phyloP scores from a whole-genome alignment of 2,797 vertebrate genomes.

The Erethizon dorsatum region DNA sequence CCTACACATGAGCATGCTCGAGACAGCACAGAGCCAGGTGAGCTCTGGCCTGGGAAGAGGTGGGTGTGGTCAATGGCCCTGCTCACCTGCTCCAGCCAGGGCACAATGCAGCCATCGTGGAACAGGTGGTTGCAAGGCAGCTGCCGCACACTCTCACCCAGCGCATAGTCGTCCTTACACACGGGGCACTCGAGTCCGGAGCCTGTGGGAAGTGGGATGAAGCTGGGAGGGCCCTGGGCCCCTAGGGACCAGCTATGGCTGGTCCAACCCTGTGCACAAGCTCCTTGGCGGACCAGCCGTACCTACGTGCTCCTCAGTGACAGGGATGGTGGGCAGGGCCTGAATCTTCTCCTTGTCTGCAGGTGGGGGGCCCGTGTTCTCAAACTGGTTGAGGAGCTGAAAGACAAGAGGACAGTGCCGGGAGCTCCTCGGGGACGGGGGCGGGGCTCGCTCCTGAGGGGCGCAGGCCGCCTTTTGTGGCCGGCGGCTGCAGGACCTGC shows the following conservation, averaged over 20 bases:
- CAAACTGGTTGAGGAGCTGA: constrained; percentile 99
- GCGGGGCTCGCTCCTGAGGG: neutral
- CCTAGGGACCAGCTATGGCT: fast-evolving
- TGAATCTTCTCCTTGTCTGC: constrained; percentile 98
- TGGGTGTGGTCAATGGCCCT: fast-evolving
- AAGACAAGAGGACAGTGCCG: constrained; percentile 78
- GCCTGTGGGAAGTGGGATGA: constrained; percentile 87
- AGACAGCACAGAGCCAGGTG: neutral
- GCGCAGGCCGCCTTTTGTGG: neutral
- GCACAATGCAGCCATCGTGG: constrained; percentile 98
- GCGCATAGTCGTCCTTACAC: constrained; percentile 98
- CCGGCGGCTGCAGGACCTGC: constrained; percentile 31
- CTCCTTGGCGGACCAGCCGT: constrained; percentile 69
- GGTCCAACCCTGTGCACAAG: neutral
- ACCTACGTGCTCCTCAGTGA: constrained; percentile 98
- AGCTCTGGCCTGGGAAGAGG: neutral
- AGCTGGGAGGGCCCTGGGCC: fast-evolving
- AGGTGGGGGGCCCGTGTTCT: constrained; percentile 98
- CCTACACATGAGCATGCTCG: fast-evolving
- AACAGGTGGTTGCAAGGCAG: constrained; percentile 99
- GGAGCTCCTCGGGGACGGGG: constrained; percentile 1
- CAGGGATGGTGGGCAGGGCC: constrained; percentile 95
- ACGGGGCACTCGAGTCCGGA: constrained; percentile 97
- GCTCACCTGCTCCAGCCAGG: constrained; percentile 98
- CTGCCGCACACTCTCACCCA: constrained; percentile 95